Base-by-base conservation (phyloP, 2,888 invertebrate genomes). In the Philereme vetulata region DNA sequence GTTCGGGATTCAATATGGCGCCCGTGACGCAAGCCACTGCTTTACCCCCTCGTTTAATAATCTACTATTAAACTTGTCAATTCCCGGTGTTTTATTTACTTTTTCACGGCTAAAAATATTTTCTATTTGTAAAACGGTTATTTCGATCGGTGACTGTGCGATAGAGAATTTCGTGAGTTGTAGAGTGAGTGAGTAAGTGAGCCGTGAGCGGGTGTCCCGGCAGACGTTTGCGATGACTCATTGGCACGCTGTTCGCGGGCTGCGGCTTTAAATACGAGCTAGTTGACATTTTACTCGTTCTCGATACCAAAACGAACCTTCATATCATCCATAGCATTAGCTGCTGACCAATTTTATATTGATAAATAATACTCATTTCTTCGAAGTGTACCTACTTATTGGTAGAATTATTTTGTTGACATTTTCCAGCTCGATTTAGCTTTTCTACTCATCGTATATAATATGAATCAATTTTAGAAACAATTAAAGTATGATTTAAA, bases 241-340 rank as follows among this genome's bases (percentile, higher is more conserved):
- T 74, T 73, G 85, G 85, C 81, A 81, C 81, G 85, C 85, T 79
- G 80, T 72, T 74, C 77, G 70, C 56, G 11, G 71, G 67, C 86
- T 90, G 90, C 11, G 71, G 67, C 86, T 90, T 90, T 88, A 87
- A 90, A 90, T 91, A 91, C 85, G 73, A 82, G 80, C 43, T 85
- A 81, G 82, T 85, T 91, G 92, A 90, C 91, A 92, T 92, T 61
- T 91, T 90, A 80, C 82, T 79, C 81, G 88, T 75, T 85, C 90
- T 76, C 85, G 78, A 82, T 84, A 84, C 83, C 77, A 72, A 82
- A 85, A 76, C 75, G 49, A 78, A 80, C 76, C 75, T 75, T 71
- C 71, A 72, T 77, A 70, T 74, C 74, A 76, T 66, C 66, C 56
- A 58, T 63, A 58, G 56, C 47, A 56, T 65, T 66, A 45, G 45